Conservation (phyloP, 2,113 vertebrate genomes). For the Neolamprologus sp. region DNA sequence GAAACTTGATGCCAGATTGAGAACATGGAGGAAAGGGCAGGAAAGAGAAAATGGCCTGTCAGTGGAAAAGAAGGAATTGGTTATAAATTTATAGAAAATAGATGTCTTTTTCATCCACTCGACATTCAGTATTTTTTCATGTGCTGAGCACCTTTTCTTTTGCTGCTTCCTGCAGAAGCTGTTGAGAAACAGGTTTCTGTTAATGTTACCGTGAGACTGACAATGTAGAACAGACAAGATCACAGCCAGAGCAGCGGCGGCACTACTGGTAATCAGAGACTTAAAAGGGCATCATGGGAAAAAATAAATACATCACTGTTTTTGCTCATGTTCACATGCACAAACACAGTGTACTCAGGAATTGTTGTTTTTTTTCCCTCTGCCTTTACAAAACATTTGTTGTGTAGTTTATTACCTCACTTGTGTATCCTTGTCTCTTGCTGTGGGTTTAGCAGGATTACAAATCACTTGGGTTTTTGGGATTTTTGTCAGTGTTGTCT, state of each 20-base stretch:
- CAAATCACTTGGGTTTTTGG: not conserved
- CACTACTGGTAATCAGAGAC: not conserved
- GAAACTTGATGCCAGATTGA: not conserved
- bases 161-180: not conserved
- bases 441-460: not conserved
- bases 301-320: not conserved
- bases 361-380: fast-evolving
- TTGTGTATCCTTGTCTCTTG: not conserved
- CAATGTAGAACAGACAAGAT: not conserved
- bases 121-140: not conserved
- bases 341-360: not conserved
- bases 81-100: not conserved
- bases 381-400: not conserved
- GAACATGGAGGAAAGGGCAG: not conserved
- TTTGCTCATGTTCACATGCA: not conserved
- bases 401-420: not conserved
- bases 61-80: not conserved
- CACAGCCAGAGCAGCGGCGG: fast-evolving
- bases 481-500: not conserved
- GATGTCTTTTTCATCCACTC: not conserved
- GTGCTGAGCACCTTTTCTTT: not conserved
- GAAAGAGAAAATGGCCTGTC: not conserved
- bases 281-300: not conserved
- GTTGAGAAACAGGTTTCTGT: not conserved
- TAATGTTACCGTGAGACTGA: not conserved